phyloP scores from a whole-genome alignment of 2,113 vertebrate species.

The Calypte anna region DNA sequence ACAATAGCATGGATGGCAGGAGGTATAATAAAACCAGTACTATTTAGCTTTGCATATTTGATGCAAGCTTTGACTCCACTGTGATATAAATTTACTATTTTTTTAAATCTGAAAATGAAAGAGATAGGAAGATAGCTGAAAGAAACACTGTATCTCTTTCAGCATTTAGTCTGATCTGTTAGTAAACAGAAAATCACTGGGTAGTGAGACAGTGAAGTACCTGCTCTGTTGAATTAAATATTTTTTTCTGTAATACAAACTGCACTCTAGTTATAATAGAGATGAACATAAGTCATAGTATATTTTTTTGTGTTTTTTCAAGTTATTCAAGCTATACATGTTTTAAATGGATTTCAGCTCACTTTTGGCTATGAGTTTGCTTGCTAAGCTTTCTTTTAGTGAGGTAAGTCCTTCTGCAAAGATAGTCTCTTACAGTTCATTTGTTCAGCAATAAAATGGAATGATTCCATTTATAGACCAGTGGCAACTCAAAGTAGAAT shows the following conservation, averaged over 20 bases:
- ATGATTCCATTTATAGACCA: neutral
- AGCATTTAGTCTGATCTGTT: neutral
- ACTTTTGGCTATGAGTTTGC: neutral
- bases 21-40: neutral
- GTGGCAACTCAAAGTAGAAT: neutral
- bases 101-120: neutral
- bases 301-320: neutral
- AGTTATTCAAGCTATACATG: neutral
- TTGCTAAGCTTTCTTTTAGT: neutral
- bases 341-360: neutral
- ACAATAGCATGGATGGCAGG: neutral
- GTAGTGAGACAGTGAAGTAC: neutral
- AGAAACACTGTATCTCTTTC: neutral
- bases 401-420: neutral
- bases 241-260: neutral
- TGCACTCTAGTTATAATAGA: neutral
- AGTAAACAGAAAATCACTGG: neutral
- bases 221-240: neutral
- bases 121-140: neutral
- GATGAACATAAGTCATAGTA: neutral
- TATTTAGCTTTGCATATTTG: neutral
- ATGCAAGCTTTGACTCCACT: neutral
- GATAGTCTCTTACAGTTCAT: neutral
- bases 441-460: neutral
- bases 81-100: neutral